A percentile compares a stretch with the other conserved stretches of the same genome.
These are phyloP conservation scores for Lasioglossum vierecki DNA, from an alignment of 2,888 invertebrate genomes.

Conservation along the genomic window DNA sequence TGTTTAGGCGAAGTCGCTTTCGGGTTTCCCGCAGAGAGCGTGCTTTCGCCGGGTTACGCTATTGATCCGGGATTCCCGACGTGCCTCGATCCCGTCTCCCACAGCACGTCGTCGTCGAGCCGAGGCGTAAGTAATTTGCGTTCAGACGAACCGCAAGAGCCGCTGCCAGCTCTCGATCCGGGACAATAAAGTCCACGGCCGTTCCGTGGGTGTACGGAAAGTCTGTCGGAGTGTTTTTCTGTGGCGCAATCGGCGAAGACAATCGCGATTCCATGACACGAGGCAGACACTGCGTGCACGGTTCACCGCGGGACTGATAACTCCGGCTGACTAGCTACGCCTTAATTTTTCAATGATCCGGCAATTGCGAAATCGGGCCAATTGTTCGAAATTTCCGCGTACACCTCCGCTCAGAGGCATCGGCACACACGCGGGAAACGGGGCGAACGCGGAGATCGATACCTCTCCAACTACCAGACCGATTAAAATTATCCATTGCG, in stretches of 20 bases:
- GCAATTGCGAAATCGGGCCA: conserved; percentile 24
- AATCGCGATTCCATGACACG: conserved; percentile 60
- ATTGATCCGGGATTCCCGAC: conserved; percentile 61
- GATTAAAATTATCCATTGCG: background rate
- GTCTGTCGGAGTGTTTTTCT: conserved; percentile 39
- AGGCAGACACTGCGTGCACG: conserved; percentile 33
- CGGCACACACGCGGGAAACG: background rate
- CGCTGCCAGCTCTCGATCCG: conserved; percentile 66
- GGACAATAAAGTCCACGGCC: conserved; percentile 74
- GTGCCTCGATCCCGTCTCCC: conserved; percentile 53
- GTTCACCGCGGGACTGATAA: conserved; percentile 22
- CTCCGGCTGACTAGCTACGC: conserved; percentile 23
- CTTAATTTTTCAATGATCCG: conserved; percentile 40
- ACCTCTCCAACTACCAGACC: background rate
- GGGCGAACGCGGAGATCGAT: background rate
- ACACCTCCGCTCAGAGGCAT: background rate
- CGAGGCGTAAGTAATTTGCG: conserved; percentile 73
- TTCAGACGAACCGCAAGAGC: conserved; percentile 66
- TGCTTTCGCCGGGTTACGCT: conserved; percentile 28
- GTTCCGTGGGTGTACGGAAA: conserved; percentile 66
- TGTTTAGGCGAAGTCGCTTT: conserved; percentile 9
- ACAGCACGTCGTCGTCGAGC: conserved; percentile 52
- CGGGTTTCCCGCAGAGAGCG: conserved; percentile 61
- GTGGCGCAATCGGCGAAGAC: conserved; percentile 53
- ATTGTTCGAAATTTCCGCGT: conserved; percentile 17